Conservation (phyloP, 92 coral and sea anemone species). For the Epizoanthus scotinus region DNA sequence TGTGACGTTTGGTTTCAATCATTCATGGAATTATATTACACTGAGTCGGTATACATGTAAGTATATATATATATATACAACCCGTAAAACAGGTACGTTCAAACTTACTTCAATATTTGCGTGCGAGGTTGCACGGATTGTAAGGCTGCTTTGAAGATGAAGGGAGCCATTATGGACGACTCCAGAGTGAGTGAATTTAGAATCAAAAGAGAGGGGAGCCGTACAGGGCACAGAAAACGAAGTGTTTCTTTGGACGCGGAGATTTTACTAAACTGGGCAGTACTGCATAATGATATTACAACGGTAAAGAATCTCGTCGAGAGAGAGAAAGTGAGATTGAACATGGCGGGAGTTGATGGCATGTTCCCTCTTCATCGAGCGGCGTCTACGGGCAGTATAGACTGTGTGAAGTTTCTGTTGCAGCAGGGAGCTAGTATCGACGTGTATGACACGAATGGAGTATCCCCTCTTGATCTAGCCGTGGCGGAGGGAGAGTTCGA, state of each 20-base stretch:
- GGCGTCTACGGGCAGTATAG: slow-evolving; percentile 85
- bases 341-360: slow-evolving; percentile 79
- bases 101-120: background rate
- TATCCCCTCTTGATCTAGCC: slow-evolving; percentile 87
- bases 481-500: slow-evolving; percentile 93
- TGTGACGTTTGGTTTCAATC: background rate
- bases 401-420: slow-evolving; percentile 75
- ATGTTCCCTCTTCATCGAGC: slow-evolving; percentile 85
- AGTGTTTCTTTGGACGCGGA: slow-evolving; percentile 88
- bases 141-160: background rate
- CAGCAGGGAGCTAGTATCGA: slow-evolving; percentile 84
- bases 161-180: slow-evolving; percentile 6
- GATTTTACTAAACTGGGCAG: slow-evolving; percentile 89
- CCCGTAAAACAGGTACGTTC: background rate
- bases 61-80: background rate
- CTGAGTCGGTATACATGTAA: no score
- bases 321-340: slow-evolving; percentile 61
- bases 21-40: background rate
- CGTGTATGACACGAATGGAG: slow-evolving; percentile 74
- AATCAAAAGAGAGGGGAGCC: slow-evolving; percentile 5
- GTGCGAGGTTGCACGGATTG: background rate
- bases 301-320: slow-evolving; percentile 67
- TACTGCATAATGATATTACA: slow-evolving; percentile 77
- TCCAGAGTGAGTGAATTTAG: slow-evolving; percentile 1
- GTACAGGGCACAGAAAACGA: slow-evolving; percentile 53